A percentile compares a stretch with the other conserved stretches of the same genome.
Evolutionary conservation across 64 coral and sea anemone species (phyloP).

Genomic region (Platygyra sinensis): DNA sequence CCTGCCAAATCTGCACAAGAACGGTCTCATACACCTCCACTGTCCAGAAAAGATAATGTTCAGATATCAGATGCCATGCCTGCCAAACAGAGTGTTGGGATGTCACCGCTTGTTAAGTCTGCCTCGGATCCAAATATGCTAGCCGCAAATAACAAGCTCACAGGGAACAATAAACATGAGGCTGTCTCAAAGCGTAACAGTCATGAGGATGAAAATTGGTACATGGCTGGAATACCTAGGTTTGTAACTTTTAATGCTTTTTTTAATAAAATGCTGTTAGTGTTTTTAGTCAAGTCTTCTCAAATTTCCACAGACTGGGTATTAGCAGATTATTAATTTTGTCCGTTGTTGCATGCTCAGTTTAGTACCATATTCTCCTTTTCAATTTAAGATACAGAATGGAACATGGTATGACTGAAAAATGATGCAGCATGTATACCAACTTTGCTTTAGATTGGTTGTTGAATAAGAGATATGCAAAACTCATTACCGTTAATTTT

Average conservation of each 20-base stretch:
- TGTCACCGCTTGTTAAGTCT: constrained; percentile 21
- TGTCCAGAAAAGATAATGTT: background rate
- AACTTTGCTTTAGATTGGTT: too few relatives aligned
- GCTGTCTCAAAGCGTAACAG: constrained; percentile 8
- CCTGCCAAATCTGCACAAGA: background rate
- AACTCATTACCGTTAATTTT: too few relatives aligned
- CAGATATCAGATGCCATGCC: background rate
- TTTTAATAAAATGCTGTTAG: too few relatives aligned
- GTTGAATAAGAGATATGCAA: too few relatives aligned
- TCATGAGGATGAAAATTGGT: constrained; percentile 76
- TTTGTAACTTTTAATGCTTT: background rate
- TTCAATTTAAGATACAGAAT: too few relatives aligned
- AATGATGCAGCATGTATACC: too few relatives aligned
- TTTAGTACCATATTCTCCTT: too few relatives aligned
- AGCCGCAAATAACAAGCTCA: background rate
- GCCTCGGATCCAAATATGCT: constrained; percentile 16
- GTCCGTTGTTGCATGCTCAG: too few relatives aligned
- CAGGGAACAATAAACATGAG: background rate
- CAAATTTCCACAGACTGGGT: too few relatives aligned
- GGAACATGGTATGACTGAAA: too few relatives aligned
- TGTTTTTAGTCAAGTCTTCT: too few relatives aligned
- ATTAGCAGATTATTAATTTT: too few relatives aligned
- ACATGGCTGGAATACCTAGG: constrained; percentile 76
- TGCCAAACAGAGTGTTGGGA: background rate
- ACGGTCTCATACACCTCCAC: background rate